Percentiles rank a stretch among this genome's conserved stretches.
Conservation (phyloP, 2,797 vertebrate genomes). For the Pachyuromys duprasi region DNA sequence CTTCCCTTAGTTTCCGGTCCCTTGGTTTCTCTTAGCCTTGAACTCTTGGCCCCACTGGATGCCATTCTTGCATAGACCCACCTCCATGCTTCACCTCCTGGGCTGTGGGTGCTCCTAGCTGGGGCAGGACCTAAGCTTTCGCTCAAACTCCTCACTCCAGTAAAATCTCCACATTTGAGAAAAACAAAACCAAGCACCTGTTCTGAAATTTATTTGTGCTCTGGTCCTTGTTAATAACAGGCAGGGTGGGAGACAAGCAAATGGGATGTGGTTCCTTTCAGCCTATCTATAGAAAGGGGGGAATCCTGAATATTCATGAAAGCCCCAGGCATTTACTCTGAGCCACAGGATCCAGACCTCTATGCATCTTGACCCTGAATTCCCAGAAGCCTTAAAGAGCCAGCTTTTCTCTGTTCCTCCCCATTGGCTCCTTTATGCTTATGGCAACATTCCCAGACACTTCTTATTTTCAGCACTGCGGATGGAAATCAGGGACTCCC, state of each 20-base stretch:
- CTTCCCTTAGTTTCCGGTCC: accelerated
- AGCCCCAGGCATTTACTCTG: not conserved
- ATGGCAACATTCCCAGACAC: constrained; percentile 81
- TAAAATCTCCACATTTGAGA: not conserved
- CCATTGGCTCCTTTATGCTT: constrained; percentile 86
- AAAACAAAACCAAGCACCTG: not conserved
- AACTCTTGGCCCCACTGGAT: not conserved
- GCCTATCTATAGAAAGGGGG: not conserved
- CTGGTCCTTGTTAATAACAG: not conserved
- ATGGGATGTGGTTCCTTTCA: not conserved
- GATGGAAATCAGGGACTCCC: not conserved
- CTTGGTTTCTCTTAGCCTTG: too few relatives aligned
- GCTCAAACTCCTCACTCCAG: not conserved
- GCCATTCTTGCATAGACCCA: accelerated
- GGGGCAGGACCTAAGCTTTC: accelerated
- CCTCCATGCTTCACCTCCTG: accelerated
- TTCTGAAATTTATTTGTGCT: not conserved
- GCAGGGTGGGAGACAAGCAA: not conserved
- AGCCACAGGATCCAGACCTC: too few relatives aligned
- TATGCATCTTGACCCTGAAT: not conserved
- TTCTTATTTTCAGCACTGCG: not conserved
- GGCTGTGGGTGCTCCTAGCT: not conserved
- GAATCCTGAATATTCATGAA: not conserved
- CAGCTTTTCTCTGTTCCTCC: not conserved
- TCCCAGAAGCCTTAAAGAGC: accelerated